Conservation (phyloP, 2,113 vertebrate species). For the Pachypanchax playfairii region DNA sequence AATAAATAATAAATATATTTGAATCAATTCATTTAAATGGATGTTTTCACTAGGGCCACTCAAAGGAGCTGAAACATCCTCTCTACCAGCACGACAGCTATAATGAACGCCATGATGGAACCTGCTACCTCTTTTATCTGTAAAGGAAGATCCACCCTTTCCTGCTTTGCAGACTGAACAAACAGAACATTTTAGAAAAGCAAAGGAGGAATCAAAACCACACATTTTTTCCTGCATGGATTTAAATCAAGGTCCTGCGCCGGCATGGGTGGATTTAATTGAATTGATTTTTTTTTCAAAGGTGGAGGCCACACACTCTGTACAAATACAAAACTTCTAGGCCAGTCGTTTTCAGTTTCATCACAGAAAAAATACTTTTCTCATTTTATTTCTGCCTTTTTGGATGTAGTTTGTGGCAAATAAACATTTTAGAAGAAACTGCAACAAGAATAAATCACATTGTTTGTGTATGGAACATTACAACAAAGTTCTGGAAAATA, state of each 20-base stretch:
- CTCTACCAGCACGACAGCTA: conserved; percentile 11
- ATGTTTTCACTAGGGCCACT: neutral
- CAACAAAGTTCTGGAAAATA: too few relatives aligned
- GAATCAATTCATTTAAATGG: too few relatives aligned
- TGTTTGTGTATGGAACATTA: too few relatives aligned
- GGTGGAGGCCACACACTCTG: neutral
- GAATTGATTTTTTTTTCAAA: conserved; percentile 3
- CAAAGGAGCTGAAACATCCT: conserved; percentile 23
- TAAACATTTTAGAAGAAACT: too few relatives aligned
- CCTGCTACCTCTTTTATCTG: conserved; percentile 43
- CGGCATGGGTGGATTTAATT: neutral
- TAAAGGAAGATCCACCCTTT: conserved; percentile 71
- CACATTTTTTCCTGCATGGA: neutral
- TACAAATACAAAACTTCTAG: neutral
- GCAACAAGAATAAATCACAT: too few relatives aligned
- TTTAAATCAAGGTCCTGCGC: neutral
- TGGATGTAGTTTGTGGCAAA: too few relatives aligned
- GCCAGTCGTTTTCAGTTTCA: neutral
- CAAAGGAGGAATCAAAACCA: conserved; percentile 14
- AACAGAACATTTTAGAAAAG: conserved; percentile 38
- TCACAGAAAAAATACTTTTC: too few relatives aligned
- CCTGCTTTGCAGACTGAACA: conserved; percentile 63
- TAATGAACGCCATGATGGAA: conserved; percentile 10
- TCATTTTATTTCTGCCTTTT: too few relatives aligned
- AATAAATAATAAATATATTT: too few relatives aligned